Base-by-base conservation (phyloP, 2,888 invertebrate species). In the Beris morrisii region DNA sequence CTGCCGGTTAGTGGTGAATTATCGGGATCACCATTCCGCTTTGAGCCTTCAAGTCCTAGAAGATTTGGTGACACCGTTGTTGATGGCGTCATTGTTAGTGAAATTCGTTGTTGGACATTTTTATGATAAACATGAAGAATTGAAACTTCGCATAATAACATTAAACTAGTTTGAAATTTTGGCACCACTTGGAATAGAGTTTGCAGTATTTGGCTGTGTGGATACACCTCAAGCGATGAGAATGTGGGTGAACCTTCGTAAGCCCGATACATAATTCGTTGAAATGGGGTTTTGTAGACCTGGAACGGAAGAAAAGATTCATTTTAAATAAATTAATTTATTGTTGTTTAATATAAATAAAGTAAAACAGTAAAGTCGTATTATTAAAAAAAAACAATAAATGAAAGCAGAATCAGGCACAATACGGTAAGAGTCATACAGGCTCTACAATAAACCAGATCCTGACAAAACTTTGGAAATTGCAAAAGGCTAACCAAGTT, bases 81-180 rank as follows among this genome's bases (percentile, higher is more conserved):
- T 59, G 77, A 75, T 66, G 79, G 76, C 64, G 75, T 73, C 66
- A 75, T 74, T 70, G 77, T 78, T 30, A 81, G 74, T 44, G 73
- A 71, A 54, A 81, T 76, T 70, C 79, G 77, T 71, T 78, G 78
- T 70, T 79, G 79, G 44, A 80, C 79, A 69, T 77, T 81, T 74
- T 81, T 81, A 72, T 81, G 80, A 73, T 79, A 81, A 15, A 81
- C 77, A 66, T 80, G 80, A 65, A 80, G 73, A 67, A 81, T 80
- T 67, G 80, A 78, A 11, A 80, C 80, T 70, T 80, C 80, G 67
- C 81, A 81, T 65, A 79, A 74, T 54, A 81, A 71, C 67, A 77
- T 59, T 58, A 81, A 76, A 67, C 76, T 80, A 12, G 77, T 75
- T 71, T 79, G 79, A 70, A 78, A 80, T 71, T 80, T 80, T 67